These are phyloP conservation scores for Okamejei kenojei DNA, from an alignment of 2,797 vertebrate genomes.

Conservation along the genomic window DNA sequence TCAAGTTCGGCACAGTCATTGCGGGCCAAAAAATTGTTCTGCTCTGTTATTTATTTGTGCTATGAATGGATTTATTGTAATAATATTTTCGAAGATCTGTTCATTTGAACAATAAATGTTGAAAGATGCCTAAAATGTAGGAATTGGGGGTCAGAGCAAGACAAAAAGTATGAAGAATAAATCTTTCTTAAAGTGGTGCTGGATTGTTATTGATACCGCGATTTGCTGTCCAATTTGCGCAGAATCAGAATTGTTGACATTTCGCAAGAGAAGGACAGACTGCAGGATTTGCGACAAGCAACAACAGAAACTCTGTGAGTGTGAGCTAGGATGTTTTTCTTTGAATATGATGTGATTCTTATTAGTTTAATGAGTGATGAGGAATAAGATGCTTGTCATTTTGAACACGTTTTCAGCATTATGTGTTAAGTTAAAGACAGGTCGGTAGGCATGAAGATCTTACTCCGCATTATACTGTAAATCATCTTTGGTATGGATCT, in stretches of 20 bases:
- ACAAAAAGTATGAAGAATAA: background rate
- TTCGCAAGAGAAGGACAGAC: slow-evolving; percentile 55
- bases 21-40: too few relatives aligned
- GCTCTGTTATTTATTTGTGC: too few relatives aligned
- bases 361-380: background rate
- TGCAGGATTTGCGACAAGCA: slow-evolving; percentile 67
- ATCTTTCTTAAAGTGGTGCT: background rate
- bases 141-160: background rate
- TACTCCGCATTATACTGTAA: background rate
- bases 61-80: background rate
- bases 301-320: slow-evolving; percentile 77
- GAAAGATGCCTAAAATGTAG: background rate
- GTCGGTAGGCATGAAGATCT: background rate
- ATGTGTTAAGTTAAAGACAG: background rate
- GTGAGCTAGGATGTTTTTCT: background rate
- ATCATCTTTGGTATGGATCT: background rate
- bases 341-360: background rate
- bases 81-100: background rate
- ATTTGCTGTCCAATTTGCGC: slow-evolving; percentile 40
- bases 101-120: background rate
- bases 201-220: background rate
- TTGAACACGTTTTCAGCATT: background rate
- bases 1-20: too few relatives aligned
- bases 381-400: background rate
- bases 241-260: slow-evolving; percentile 58